phyloP scores from a whole-genome alignment of 2,113 vertebrate species.

The Ardeotis arabs region DNA sequence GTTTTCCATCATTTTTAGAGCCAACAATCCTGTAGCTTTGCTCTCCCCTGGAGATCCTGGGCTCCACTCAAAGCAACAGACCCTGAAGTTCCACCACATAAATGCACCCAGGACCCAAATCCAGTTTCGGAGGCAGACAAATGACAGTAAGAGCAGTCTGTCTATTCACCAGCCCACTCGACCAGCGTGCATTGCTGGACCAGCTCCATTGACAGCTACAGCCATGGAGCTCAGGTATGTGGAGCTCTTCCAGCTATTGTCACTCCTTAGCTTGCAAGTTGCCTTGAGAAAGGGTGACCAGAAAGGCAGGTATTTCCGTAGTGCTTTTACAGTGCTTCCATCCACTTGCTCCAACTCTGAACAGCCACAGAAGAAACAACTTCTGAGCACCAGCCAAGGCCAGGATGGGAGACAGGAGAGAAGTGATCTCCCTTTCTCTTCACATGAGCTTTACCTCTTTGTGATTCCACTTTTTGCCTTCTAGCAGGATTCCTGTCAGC shows the following conservation, averaged over 20 bases:
- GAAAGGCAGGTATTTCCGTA: neutral
- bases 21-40: neutral
- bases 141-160: neutral
- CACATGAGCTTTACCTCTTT: neutral
- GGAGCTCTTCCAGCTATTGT: neutral
- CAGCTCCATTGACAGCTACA: neutral
- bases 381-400: neutral
- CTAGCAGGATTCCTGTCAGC: constrained; percentile 69
- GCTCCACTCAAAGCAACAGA: neutral
- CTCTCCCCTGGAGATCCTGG: neutral
- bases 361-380: neutral
- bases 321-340: neutral
- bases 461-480: constrained; percentile 33
- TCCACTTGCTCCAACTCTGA: neutral
- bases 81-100: neutral
- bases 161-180: neutral
- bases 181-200: neutral
- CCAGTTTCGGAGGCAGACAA: neutral
- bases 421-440: neutral
- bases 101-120: neutral
- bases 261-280: neutral
- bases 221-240: neutral
- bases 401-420: neutral
- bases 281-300: neutral
- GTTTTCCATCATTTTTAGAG: neutral